A percentile compares a stretch with the other conserved stretches of the same genome.
phyloP scores from a whole-genome alignment of 2,113 vertebrate genomes.

The Pelecanoides urinatrix region DNA sequence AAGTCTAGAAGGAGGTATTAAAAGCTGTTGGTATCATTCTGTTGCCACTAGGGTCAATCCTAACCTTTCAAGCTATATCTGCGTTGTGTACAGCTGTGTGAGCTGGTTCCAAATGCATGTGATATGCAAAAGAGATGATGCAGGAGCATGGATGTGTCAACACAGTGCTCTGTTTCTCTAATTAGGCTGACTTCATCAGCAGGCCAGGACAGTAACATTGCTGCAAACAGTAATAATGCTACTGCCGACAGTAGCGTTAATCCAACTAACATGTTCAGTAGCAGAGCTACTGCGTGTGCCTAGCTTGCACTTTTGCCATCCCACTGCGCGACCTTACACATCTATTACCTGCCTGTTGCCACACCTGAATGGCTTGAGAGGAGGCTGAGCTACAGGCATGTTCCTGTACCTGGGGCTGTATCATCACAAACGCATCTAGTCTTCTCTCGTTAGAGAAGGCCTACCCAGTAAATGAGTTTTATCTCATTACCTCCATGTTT shows the following conservation, averaged over 20 bases:
- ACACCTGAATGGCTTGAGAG: not conserved
- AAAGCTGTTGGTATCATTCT: not conserved
- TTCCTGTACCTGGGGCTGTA: not conserved
- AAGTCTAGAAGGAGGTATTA: not conserved
- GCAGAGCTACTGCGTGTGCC: rapidly evolving
- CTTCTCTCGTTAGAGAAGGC: not conserved
- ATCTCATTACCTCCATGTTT: not conserved
- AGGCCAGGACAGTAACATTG: not conserved
- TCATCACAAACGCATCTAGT: not conserved
- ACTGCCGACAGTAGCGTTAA: not conserved
- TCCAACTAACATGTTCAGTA: not conserved
- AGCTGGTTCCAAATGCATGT: rapidly evolving
- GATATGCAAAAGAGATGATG: not conserved
- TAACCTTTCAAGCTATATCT: not conserved
- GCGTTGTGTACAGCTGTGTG: not conserved
- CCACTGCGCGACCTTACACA: rapidly evolving
- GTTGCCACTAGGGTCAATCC: not conserved
- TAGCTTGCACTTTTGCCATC: not conserved
- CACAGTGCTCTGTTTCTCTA: rapidly evolving
- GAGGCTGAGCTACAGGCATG: not conserved
- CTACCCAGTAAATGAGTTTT: not conserved
- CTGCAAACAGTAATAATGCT: not conserved
- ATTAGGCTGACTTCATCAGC: not conserved
- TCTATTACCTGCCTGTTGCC: not conserved
- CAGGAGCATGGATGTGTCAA: not conserved